Percentiles rank a stretch among this genome's conserved stretches.
These are phyloP conservation scores for Athripsodes cinereus DNA, from an alignment of 2,888 invertebrate species.

Conservation along the genomic window DNA sequence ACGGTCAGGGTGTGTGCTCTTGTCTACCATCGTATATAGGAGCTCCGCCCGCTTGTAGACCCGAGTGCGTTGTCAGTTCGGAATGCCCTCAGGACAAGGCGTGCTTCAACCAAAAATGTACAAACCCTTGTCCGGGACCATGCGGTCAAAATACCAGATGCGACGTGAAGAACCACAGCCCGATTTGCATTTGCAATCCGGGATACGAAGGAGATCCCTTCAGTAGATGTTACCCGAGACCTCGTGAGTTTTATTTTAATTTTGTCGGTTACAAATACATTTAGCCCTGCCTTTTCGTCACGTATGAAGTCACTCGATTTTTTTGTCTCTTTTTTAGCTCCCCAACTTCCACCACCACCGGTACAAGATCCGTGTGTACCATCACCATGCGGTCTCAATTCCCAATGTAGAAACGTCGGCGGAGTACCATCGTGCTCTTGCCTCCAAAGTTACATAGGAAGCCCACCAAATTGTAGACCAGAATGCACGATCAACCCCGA, in stretches of 20 bases:
- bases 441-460: constrained; percentile 57
- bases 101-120: no score
- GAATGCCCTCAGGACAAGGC: no score
- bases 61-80: no score
- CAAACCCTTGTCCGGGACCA: no score
- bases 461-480: constrained; percentile 66
- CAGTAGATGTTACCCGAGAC: constrained; percentile 52
- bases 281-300: no score
- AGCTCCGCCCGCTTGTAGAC: no score
- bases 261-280: no score
- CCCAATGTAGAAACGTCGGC: constrained; percentile 56
- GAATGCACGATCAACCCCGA: constrained; percentile 69
- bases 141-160: constrained; percentile 66
- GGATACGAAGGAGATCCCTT: constrained; percentile 65
- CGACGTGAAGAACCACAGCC: constrained; percentile 70
- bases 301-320: no score
- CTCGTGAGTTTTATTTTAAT: constrained; percentile 47
- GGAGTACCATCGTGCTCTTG: constrained; percentile 62
- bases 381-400: constrained; percentile 63
- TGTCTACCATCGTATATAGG: no score
- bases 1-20: no score
- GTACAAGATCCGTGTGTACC: constrained; percentile 59
- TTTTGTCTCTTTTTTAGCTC: constrained; percentile 35
- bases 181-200: constrained; percentile 65
- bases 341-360: constrained; percentile 35